Conservation (phyloP, 2,888 invertebrate genomes). For the Agelastica alni region DNA sequence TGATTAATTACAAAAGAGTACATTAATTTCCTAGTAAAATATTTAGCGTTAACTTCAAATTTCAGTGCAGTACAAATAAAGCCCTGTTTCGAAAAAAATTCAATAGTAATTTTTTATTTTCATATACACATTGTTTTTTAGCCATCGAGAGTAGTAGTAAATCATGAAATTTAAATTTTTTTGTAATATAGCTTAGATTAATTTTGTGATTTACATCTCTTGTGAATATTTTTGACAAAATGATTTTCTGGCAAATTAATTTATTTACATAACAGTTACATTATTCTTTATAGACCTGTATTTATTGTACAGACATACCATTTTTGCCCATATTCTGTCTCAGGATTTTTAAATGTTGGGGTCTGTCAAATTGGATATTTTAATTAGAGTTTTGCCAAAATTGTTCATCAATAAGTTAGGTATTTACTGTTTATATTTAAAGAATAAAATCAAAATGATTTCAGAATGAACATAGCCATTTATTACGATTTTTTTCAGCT, state of each 20-base stretch:
- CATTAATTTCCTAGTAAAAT: no score
- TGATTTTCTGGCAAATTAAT: conserved; percentile 37
- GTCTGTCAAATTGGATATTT: no score
- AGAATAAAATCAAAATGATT: no score
- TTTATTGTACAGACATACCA: conserved; percentile 25
- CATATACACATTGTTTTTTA: conserved; percentile 18
- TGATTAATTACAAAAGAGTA: conserved; percentile 13
- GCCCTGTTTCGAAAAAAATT: no score
- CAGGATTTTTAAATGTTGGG: no score
- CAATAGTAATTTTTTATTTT: not conserved
- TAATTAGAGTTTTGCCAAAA: no score
- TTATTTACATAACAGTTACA: conserved; percentile 37
- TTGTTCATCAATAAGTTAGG: no score
- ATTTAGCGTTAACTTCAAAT: no score
- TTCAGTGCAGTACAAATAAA: no score
- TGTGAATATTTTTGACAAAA: conserved; percentile 36
- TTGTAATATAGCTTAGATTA: conserved; percentile 33
- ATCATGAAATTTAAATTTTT: conserved; percentile 28
- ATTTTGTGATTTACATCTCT: conserved; percentile 37
- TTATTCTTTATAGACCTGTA: conserved; percentile 27
- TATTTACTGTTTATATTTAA: no score
- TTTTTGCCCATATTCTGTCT: conserved; percentile 25
- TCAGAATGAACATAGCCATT: no score
- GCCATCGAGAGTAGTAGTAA: conserved; percentile 27
- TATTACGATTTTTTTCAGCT: no score